These are phyloP conservation scores for Harpagifer antarcticus DNA, from an alignment of 2,797 vertebrate species.

Conservation along the genomic window DNA sequence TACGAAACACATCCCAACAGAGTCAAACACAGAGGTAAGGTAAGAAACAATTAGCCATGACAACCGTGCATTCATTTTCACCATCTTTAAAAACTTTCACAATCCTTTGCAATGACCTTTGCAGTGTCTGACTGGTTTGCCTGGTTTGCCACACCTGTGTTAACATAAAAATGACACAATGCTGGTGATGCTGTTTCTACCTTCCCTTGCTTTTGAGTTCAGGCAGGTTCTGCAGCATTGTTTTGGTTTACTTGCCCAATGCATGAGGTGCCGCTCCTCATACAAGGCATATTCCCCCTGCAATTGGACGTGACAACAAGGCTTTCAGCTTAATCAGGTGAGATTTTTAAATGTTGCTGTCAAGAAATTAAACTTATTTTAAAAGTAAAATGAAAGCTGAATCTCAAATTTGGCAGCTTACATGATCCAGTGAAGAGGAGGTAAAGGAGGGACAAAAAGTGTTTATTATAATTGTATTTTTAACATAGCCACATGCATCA, in stretches of 20 bases:
- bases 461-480: not conserved
- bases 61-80: not conserved
- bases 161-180: fast-evolving
- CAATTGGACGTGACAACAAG: not conserved
- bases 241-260: fast-evolving
- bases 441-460: not conserved
- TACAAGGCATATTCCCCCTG: not conserved
- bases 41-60: not conserved
- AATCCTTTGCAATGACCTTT: no score
- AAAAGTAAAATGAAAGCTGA: not conserved
- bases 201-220: not conserved
- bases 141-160: conserved; percentile 20
- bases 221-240: conserved; percentile 67
- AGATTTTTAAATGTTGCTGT: not conserved
- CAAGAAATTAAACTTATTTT: not conserved
- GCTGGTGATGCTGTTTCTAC: not conserved
- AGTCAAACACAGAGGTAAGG: not conserved
- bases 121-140: conserved; percentile 1
- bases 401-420: not conserved
- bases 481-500: not conserved
- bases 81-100: not conserved
- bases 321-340: conserved; percentile 36
- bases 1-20: not conserved
- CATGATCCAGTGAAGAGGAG: not conserved
- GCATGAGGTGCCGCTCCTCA: not conserved